Evolutionary conservation across 2,888 invertebrate genomes (phyloP), one percentile per base, ranked within the genome.

Genomic region (Acleris laterana): DNA sequence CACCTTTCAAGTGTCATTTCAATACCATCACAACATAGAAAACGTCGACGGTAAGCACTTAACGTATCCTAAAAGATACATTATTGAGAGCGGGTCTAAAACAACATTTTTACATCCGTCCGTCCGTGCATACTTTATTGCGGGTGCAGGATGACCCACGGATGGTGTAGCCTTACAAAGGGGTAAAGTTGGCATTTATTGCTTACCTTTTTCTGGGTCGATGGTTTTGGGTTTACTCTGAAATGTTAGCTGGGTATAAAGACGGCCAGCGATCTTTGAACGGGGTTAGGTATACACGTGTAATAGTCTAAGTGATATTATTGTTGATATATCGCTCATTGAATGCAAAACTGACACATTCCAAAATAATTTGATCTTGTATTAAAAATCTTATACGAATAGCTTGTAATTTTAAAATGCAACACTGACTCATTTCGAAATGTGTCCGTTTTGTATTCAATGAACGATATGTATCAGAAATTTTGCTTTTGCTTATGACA

Each of bases 91-190:
- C 80, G 77, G 77, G 81, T 81, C 85, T 88, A 89, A 90, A 92
- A 91, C 89, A 93, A 91, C 91, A 89, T 92, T 92, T 91, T 92
- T 91, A 90, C 89, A 84, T 89, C 83, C 82, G 78, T 68, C 84
- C 81, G 87, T 84, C 85, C 87, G 81, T 85, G 89, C 86, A 91
- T 93, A 89, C 92, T 91, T 91, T 91, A 92, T 91, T 90, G 87
- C 89, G 85, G 87, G 85, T 82, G 82, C 77, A 73, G 81, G 87
- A 89, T 93, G 92, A 92, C 92, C 92, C 92, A 67, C 53, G 70
- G 66, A 69, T 81, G 85, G 53, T 51, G 71, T 77, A 88, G 87
- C 81, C 72, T 77, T 85, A 62, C 2, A 65, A 83, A 84, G 49
- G n/a, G 3, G 62, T 56, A 67, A 66, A 70, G 71, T 20, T 66